These are phyloP conservation scores for Elaphurus davidianus DNA, from an alignment of 2,113 vertebrate species.

Conservation along the genomic window DNA sequence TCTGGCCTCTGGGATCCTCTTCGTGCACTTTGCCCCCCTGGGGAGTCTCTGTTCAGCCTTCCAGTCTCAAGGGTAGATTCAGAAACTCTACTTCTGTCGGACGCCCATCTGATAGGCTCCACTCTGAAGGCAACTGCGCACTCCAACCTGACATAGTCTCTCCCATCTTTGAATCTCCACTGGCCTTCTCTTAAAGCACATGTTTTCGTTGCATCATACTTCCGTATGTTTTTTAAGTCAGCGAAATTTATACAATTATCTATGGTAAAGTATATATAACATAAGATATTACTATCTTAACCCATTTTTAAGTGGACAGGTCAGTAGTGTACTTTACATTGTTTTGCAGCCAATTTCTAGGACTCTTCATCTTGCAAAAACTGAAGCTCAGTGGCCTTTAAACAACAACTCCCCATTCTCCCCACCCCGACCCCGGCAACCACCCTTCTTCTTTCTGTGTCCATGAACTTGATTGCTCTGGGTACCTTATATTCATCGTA, in stretches of 20 bases:
- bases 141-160: background rate
- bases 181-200: background rate
- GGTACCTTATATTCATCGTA: background rate
- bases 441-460: background rate
- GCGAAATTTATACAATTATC: background rate
- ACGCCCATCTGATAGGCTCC: background rate
- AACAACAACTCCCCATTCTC: background rate
- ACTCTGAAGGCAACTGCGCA: background rate
- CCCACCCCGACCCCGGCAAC: background rate
- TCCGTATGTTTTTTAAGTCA: background rate
- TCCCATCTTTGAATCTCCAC: background rate
- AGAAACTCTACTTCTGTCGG: background rate
- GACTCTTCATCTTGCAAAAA: background rate
- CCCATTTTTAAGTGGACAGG: background rate
- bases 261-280: background rate
- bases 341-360: background rate
- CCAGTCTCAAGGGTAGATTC: background rate
- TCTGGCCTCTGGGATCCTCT: background rate
- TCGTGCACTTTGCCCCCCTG: background rate
- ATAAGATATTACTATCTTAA: background rate
- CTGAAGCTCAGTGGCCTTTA: background rate
- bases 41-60: background rate
- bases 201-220: background rate
- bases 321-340: background rate
- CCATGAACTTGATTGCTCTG: background rate